Conservation (phyloP, 2,797 vertebrate species). For the Capromys pilorides region DNA sequence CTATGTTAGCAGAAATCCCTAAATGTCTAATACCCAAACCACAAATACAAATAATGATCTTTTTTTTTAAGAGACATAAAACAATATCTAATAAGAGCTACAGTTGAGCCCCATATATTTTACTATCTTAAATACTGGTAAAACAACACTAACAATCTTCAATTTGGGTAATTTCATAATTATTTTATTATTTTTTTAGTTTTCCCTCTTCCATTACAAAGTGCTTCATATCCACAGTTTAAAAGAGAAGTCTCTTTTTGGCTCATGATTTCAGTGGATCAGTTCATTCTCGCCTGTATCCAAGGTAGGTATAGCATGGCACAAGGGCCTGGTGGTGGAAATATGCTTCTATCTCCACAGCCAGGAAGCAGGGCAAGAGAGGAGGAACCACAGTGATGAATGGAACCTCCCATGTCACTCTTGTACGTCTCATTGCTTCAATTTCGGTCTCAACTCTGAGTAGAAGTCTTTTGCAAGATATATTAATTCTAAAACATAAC, state of each 20-base stretch:
- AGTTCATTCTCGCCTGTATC: not conserved
- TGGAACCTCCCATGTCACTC: not conserved
- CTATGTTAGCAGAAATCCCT: not conserved
- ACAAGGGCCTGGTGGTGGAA: not conserved
- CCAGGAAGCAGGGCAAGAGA: not conserved
- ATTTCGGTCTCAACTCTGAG: not conserved
- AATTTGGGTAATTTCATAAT: not conserved
- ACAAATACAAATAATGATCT: not conserved
- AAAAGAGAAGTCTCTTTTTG: not conserved
- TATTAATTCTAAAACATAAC: not conserved
- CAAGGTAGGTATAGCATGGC: not conserved
- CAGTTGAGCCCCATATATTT: not conserved
- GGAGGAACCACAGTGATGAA: not conserved
- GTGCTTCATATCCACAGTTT: not conserved
- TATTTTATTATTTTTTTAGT: not conserved
- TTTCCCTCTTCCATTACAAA: not conserved
- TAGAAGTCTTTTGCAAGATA: not conserved
- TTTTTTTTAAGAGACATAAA: not conserved
- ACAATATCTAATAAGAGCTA: not conserved
- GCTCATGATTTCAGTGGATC: not conserved
- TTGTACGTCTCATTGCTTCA: not conserved
- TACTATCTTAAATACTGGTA: not conserved
- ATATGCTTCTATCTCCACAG: not conserved
- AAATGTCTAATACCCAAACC: not conserved
- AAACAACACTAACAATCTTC: not conserved